Conservation (phyloP, 2,797 vertebrate species). For the Sebastes taczanowskii region DNA sequence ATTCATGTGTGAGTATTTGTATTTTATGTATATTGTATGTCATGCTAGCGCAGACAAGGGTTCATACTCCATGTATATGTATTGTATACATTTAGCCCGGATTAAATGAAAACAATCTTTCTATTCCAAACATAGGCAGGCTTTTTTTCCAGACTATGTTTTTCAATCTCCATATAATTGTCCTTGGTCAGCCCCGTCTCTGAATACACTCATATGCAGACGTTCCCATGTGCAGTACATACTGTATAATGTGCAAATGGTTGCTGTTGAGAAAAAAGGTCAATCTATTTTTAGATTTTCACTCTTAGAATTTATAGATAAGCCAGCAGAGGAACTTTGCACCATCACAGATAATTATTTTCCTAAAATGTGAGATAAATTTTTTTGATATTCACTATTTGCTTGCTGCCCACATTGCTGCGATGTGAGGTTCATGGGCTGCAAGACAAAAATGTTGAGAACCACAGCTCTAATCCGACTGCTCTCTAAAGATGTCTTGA, state of each 20-base stretch:
- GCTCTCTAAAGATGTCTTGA: not conserved
- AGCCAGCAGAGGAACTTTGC: not conserved
- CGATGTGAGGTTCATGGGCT: not conserved
- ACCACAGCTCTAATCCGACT: not conserved
- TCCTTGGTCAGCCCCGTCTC: not conserved
- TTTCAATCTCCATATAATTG: not conserved
- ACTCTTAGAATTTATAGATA: not conserved
- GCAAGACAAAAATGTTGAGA: not conserved
- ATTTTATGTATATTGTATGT: not conserved
- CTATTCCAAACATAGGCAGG: rapidly evolving
- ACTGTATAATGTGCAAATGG: not conserved
- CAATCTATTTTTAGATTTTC: not conserved
- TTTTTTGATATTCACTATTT: not conserved
- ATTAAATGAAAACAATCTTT: not conserved
- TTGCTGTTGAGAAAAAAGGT: not conserved
- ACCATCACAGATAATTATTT: not conserved
- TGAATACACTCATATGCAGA: not conserved
- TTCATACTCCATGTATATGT: not conserved
- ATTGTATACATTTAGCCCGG: not conserved
- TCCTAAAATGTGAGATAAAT: not conserved
- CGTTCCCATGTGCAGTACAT: not conserved
- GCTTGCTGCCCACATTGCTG: not conserved
- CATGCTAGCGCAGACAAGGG: not conserved
- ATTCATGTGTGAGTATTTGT: not conserved
- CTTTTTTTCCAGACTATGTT: not conserved